Evolutionary conservation across 2,797 vertebrate species (phyloP).

Genomic region (Enteromius trimaculatus): DNA sequence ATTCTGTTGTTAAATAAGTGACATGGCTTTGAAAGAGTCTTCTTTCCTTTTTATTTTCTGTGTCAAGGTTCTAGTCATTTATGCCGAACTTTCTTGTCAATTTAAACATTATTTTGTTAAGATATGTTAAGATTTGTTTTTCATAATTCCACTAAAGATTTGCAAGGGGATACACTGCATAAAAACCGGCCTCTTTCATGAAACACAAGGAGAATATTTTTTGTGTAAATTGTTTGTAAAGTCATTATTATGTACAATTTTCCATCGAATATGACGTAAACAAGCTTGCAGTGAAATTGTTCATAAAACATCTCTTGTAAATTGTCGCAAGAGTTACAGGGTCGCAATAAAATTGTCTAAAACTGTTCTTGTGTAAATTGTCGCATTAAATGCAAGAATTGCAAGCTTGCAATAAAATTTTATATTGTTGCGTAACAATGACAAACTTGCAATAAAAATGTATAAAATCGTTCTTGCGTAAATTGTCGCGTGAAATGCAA

Average conservation of each 20-base stretch:
- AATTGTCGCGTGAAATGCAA: not conserved
- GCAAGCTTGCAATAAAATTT: not conserved
- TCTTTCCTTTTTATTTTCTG: constrained; percentile 44
- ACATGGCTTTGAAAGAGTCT: constrained; percentile 53
- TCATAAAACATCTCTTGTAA: not conserved
- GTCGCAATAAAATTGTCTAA: not conserved
- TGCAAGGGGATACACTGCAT: constrained; percentile 7
- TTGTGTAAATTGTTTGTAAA: constrained; percentile 9
- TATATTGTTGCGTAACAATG: not conserved
- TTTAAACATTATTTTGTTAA: constrained; percentile 45
- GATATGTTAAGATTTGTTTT: not conserved
- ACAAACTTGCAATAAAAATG: not conserved
- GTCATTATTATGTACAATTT: not conserved
- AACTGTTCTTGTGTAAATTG: not conserved
- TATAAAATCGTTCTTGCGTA: not conserved
- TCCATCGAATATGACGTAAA: not conserved
- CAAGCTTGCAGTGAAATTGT: not conserved
- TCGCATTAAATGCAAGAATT: not conserved
- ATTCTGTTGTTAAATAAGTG: constrained; percentile 65
- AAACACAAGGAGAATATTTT: constrained; percentile 22
- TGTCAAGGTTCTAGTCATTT: constrained; percentile 34
- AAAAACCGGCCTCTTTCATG: not conserved
- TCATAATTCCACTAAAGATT: constrained; percentile 30
- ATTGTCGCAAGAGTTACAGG: not conserved
- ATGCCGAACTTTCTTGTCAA: constrained; percentile 26